These are phyloP conservation scores for Macrostomum lignano DNA, from an alignment of 1,140 invertebrate species.

Conservation along the genomic window DNA sequence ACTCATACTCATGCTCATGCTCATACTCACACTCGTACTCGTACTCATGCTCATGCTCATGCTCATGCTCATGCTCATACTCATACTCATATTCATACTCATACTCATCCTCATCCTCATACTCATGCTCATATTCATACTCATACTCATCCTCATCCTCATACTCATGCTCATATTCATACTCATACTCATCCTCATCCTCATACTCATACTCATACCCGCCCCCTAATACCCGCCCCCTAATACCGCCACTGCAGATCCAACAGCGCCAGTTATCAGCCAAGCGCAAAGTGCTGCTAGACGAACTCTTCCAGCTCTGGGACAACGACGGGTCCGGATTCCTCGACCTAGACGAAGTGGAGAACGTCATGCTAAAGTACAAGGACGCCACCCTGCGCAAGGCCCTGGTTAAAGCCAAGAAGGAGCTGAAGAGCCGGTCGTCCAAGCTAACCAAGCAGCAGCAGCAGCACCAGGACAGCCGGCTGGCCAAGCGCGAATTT, in stretches of 20 bases:
- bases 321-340: conserved; percentile 24
- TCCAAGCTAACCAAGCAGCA: neutral
- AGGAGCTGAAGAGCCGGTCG: neutral
- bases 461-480: conserved; percentile 11
- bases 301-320: conserved; percentile 25
- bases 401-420: conserved; percentile 14
- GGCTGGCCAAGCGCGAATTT: conserved; percentile 20
- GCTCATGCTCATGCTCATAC: too few species aligned
- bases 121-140: too few species aligned
- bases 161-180: too few species aligned
- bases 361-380: conserved; percentile 16
- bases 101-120: too few species aligned
- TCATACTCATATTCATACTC: too few species aligned
- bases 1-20: too few species aligned
- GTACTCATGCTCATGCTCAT: too few species aligned
- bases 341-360: conserved; percentile 20
- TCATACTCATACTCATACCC: too few species aligned
- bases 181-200: too few species aligned
- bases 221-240: too few species aligned
- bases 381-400: conserved; percentile 20
- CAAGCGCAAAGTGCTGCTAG: conserved; percentile 15
- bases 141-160: too few species aligned
- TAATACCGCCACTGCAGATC: conserved; percentile 11
- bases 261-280: conserved; percentile 13
- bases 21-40: too few species aligned